Conservation (phyloP, 2,113 vertebrate genomes). For the Nothobranchius kuhntae region DNA sequence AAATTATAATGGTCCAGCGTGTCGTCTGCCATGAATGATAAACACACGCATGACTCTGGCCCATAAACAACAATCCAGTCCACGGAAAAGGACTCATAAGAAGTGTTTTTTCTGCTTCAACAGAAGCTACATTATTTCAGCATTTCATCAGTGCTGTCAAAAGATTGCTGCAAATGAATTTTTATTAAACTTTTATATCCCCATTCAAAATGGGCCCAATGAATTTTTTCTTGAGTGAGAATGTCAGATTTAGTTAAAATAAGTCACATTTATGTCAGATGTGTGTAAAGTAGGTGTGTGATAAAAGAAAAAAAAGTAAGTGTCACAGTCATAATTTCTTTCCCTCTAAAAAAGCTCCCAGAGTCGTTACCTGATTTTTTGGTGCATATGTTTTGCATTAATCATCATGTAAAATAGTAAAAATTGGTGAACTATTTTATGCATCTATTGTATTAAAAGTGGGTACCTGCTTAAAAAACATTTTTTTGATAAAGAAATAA, state of each 20-base stretch:
- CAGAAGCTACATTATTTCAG: conserved; percentile 47
- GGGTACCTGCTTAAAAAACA: neutral
- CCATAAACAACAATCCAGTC: conserved; percentile 35
- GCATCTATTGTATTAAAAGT: conserved; percentile 9
- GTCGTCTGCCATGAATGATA: conserved; percentile 53
- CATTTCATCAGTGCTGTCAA: conserved; percentile 47
- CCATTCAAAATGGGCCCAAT: too few species aligned
- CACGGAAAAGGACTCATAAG: conserved; percentile 42
- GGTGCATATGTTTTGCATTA: neutral
- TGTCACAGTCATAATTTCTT: too few species aligned
- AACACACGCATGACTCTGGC: conserved; percentile 26
- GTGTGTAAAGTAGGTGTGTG: too few species aligned
- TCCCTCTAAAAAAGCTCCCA: neutral
- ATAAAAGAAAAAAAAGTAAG: neutral
- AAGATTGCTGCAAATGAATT: too few species aligned
- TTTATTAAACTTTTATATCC: too few species aligned
- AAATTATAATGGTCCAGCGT: conserved; percentile 38
- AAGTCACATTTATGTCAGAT: too few species aligned
- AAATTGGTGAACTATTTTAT: neutral
- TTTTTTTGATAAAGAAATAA: too few species aligned
- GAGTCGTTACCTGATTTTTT: neutral
- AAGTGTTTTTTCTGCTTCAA: conserved; percentile 55
- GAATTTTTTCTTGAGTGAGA: too few species aligned
- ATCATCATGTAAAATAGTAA: neutral
- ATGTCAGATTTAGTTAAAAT: too few species aligned